Evolutionary conservation across 2,113 vertebrate species (phyloP), one percentile per base, ranked within the genome.

Genomic region (Notarius lentiginosus): DNA sequence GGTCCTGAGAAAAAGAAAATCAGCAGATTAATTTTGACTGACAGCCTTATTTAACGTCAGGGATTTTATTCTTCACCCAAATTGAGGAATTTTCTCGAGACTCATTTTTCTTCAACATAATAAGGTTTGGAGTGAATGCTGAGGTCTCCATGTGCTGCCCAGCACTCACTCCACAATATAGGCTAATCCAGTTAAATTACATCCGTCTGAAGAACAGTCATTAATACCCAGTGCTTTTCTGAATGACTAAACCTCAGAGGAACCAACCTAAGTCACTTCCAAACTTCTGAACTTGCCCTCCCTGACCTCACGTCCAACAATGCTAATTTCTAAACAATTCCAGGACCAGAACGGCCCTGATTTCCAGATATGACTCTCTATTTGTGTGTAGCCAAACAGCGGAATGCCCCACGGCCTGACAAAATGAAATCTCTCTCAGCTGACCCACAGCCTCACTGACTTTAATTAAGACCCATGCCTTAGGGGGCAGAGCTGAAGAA

Each of bases 391-490:
- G 56, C 56, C 34, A 84, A 60, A 84, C 83, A 63, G 56, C 34
- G 24, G 9, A 61, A 49, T 10, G 20, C 34, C 49, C 7, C 20
- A 51, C 3, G 49, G 17, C 11, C 22, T 70, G 56, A 83, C 79
- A 66, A 82, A 82, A 56, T 55, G 27, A 61, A 56, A 41, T 61
- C 58, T 87, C 82, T 75, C 83, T n/a, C 47, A 87, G 86, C 66
- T 79, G 53, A 63, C 85, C 82, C 55, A 30, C 20, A 60, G 83
- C 82, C 65, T 89, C 58, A 15, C n/a, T 7, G 61, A 27, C 60
- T 87, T 87, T 86, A 89, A 89, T 89, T 89, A 89, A 87, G 86
- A 86, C 55, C 77, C 79, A 83, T 79, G 47, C 83, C 83, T 83
- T 79, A 58, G 20, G 83, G 83, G 83, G 79, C 79, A 87, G 73